Percentiles rank a stretch among this genome's conserved stretches.
phyloP scores from a whole-genome alignment of 2,888 invertebrate genomes.

The Tanytarsus gracilentus region DNA sequence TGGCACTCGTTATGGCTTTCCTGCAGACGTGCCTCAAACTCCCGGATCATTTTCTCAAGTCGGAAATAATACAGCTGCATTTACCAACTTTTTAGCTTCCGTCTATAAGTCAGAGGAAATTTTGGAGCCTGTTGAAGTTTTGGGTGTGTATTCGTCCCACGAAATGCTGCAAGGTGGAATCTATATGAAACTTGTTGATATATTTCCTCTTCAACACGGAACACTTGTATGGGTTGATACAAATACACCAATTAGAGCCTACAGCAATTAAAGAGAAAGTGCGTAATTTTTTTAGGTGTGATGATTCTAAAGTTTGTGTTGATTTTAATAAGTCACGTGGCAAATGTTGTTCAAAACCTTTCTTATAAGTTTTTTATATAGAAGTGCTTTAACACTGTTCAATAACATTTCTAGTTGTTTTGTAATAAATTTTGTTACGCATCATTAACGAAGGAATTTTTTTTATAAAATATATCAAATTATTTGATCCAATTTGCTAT shows the following conservation, averaged over 20 bases:
- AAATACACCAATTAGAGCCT: slow-evolving; percentile 46
- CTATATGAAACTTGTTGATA: slow-evolving; percentile 47
- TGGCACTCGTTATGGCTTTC: slow-evolving; percentile 49
- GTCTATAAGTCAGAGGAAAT: slow-evolving; percentile 44
- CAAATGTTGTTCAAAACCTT: too few species aligned
- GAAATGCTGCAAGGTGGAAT: slow-evolving; percentile 47
- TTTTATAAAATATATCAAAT: too few species aligned
- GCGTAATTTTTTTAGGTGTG: too few species aligned
- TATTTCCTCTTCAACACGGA: slow-evolving; percentile 50
- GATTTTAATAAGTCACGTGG: too few species aligned
- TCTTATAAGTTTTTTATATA: too few species aligned
- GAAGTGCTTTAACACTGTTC: too few species aligned
- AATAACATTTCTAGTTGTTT: too few species aligned
- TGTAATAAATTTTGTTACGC: too few species aligned
- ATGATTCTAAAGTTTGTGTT: too few species aligned
- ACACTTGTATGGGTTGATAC: slow-evolving; percentile 54
- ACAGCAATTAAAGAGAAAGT: too few species aligned
- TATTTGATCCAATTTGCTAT: too few species aligned
- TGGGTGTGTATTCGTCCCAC: slow-evolving; percentile 49
- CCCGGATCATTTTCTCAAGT: slow-evolving; percentile 31
- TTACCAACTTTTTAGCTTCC: slow-evolving; percentile 42
- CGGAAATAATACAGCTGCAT: slow-evolving; percentile 42
- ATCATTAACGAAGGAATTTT: too few species aligned
- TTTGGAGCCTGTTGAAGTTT: slow-evolving; percentile 46
- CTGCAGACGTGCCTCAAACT: slow-evolving; percentile 33